Evolutionary conservation across 2,113 vertebrate species (phyloP).

Genomic region (Apteryx mantelli): DNA sequence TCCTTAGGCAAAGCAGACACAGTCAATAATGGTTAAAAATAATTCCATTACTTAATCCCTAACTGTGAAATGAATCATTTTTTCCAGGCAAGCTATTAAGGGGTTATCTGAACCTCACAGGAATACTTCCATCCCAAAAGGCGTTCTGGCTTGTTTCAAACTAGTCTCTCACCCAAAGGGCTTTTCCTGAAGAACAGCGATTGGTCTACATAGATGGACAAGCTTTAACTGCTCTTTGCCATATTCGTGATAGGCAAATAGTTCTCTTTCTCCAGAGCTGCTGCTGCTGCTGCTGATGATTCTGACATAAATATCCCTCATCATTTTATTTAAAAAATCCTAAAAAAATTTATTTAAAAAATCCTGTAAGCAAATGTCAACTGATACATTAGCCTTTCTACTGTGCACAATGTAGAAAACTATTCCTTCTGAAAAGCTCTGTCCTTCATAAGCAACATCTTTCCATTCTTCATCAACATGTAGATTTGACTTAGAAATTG

Average conservation of each 20-base stretch:
- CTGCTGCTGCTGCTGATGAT: neutral
- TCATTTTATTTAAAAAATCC: neutral
- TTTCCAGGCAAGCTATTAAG: neutral
- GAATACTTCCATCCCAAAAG: neutral
- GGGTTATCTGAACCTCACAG: neutral
- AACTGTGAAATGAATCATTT: conserved; percentile 2
- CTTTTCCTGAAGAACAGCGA: neutral
- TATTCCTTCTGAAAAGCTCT: neutral
- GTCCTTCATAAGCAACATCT: neutral
- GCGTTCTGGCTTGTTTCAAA: neutral
- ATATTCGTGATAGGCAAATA: neutral
- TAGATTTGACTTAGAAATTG: conserved; percentile 47
- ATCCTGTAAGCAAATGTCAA: neutral
- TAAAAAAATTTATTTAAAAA: neutral
- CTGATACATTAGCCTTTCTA: neutral
- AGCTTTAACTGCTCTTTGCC: neutral
- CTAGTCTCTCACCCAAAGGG: neutral
- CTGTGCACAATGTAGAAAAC: neutral
- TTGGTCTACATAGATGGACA: neutral
- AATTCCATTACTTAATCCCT: conserved; percentile 47
- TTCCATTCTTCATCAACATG: conserved; percentile 21
- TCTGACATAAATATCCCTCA: neutral
- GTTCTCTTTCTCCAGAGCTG: neutral
- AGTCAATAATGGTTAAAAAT: neutral
- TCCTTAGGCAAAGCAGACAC: neutral